Percentiles rank a stretch among this genome's conserved stretches.
These are phyloP conservation scores for Pelvicachromis taeniatus DNA, from an alignment of 2,113 vertebrate species.

Conservation along the genomic window DNA sequence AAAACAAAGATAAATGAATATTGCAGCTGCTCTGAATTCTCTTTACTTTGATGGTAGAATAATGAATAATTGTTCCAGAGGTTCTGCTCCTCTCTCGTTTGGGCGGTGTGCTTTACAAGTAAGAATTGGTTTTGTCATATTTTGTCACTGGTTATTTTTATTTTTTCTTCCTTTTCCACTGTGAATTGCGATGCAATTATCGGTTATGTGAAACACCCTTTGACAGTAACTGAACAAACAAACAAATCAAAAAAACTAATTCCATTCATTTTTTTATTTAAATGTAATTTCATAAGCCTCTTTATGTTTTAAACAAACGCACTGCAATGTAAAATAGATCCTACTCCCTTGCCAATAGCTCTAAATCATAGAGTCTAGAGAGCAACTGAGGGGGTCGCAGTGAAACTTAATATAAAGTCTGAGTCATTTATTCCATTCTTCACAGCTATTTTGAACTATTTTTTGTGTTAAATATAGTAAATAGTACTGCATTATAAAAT, in stretches of 20 bases:
- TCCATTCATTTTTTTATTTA: neutral
- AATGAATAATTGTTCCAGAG: neutral
- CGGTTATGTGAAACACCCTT: neutral
- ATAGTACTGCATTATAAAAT: neutral
- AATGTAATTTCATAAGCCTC: neutral
- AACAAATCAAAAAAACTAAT: neutral
- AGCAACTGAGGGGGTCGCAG: neutral
- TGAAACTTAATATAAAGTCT: neutral
- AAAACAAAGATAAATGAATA: conserved; percentile 5
- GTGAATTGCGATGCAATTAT: neutral
- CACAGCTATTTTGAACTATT: neutral
- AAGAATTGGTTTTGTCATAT: neutral
- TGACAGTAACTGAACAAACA: neutral
- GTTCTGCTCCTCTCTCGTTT: neutral
- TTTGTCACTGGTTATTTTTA: neutral
- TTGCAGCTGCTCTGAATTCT: conserved; percentile 9
- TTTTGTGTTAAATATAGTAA: neutral
- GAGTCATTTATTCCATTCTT: neutral
- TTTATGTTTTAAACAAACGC: neutral
- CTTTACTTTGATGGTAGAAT: neutral
- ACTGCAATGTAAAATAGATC: neutral
- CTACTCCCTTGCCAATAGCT: neutral
- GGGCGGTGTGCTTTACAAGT: neutral
- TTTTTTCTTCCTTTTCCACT: neutral
- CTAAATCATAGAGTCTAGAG: neutral